A percentile compares a stretch with the other conserved stretches of the same genome.
These are phyloP conservation scores for Acanthosepion pharaonis DNA, from an alignment of 2,888 invertebrate species.

Conservation along the genomic window DNA sequence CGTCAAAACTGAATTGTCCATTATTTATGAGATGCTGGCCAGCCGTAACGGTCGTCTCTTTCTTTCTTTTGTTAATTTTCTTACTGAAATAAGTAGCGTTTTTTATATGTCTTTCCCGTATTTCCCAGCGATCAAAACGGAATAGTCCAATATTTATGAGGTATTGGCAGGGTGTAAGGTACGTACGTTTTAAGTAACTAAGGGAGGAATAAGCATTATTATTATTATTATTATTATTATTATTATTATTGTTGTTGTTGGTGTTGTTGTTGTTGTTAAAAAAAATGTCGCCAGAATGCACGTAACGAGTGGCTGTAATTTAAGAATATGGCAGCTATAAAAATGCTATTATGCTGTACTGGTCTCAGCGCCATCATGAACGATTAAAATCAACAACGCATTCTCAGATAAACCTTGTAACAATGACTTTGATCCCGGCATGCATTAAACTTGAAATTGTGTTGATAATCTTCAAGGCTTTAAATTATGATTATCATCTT, in stretches of 20 bases:
- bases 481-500: slow-evolving; percentile 14
- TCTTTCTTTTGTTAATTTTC: background rate
- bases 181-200: background rate
- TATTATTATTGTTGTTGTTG: background rate
- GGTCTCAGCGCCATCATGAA: background rate
- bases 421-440: background rate
- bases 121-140: no score
- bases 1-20: no score
- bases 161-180: background rate
- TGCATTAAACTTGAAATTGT: slow-evolving; percentile 21
- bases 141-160: background rate
- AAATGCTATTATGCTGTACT: background rate
- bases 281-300: background rate
- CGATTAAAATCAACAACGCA: slow-evolving; percentile 2
- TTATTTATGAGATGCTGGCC: no score
- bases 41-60: no score
- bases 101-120: no score
- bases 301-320: slow-evolving; percentile 23
- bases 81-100: no score
- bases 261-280: background rate
- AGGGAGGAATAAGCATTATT: no score
- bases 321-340: background rate
- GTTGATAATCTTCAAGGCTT: slow-evolving; percentile 18
- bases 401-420: background rate
- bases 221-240: no score